A percentile compares a stretch with the other conserved stretches of the same genome.
Evolutionary conservation across 2,888 invertebrate genomes (phyloP).

Genomic region (Sabatieria punctata): DNA sequence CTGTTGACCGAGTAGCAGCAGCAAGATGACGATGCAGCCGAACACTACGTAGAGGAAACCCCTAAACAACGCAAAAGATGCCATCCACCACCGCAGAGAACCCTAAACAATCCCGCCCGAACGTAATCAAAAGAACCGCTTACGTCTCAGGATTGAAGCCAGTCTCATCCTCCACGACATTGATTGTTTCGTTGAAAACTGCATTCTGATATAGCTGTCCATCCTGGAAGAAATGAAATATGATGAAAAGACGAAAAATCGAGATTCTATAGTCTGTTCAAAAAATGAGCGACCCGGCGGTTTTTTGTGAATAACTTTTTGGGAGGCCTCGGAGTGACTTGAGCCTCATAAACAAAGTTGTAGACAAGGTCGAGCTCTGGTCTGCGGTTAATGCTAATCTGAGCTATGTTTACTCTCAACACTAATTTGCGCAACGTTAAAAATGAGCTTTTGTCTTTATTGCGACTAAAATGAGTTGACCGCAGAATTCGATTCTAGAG

Average conservation of each 20-base stretch:
- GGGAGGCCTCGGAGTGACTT: too few relatives aligned
- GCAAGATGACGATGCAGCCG: constrained; percentile 66
- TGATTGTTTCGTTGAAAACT: constrained; percentile 92
- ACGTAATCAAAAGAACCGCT: constrained; percentile 13
- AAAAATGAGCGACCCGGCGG: too few relatives aligned
- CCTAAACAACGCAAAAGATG: constrained; percentile 20
- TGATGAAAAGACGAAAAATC: not conserved
- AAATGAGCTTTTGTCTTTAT: too few relatives aligned
- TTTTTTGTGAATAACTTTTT: too few relatives aligned
- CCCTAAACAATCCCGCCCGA: not conserved
- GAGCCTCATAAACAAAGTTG: too few relatives aligned
- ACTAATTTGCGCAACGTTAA: too few relatives aligned
- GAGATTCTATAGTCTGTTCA: not conserved
- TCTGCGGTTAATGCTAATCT: too few relatives aligned
- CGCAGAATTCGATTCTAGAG: too few relatives aligned
- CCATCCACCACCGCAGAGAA: constrained; percentile 7
- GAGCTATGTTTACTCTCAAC: too few relatives aligned
- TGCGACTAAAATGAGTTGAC: too few relatives aligned
- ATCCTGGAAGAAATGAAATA: constrained; percentile 38
- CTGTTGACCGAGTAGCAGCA: constrained; percentile 46
- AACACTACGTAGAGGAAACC: constrained; percentile 93
- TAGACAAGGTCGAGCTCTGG: too few relatives aligned
- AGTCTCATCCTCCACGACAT: constrained; percentile 85
- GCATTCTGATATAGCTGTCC: constrained; percentile 59
- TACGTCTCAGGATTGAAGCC: constrained; percentile 87